phyloP scores from a whole-genome alignment of 2,888 invertebrate genomes.

The Ectobius pallidus region DNA sequence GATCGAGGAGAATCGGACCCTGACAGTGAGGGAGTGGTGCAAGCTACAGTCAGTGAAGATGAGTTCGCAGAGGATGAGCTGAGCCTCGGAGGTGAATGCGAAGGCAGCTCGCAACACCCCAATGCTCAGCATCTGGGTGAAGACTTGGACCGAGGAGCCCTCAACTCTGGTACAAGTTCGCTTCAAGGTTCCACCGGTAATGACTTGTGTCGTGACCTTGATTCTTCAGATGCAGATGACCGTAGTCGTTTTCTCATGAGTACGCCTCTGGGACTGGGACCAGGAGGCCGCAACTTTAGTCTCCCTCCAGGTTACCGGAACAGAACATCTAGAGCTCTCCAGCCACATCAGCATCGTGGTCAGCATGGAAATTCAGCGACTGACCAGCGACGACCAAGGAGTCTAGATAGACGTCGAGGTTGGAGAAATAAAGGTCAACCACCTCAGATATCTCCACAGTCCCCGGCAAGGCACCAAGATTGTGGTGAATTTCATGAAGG shows the following conservation, averaged over 20 bases:
- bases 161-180: constrained; percentile 52
- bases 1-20: constrained; percentile 67
- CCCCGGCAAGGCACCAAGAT: constrained; percentile 31
- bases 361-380: constrained; percentile 61
- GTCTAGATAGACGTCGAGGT: constrained; percentile 55
- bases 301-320: constrained; percentile 46
- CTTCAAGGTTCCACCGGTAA: constrained; percentile 48
- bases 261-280: background rate
- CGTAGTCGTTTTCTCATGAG: constrained; percentile 38
- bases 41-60: constrained; percentile 75
- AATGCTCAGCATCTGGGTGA: constrained; percentile 52
- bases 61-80: constrained; percentile 87
- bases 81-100: constrained; percentile 60
- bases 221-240: constrained; percentile 49
- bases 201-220: constrained; percentile 48
- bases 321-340: constrained; percentile 60
- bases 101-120: constrained; percentile 53
- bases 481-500: constrained; percentile 79
- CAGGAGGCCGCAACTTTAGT: constrained; percentile 45
- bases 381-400: constrained; percentile 54
- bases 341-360: constrained; percentile 56
- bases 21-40: constrained; percentile 52
- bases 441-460: constrained; percentile 26
- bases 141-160: constrained; percentile 47
- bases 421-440: constrained; percentile 35